Evolutionary conservation across 2,888 invertebrate genomes (phyloP), one percentile per base, ranked within the genome.

Genomic region (Drosophila eohydei): DNA sequence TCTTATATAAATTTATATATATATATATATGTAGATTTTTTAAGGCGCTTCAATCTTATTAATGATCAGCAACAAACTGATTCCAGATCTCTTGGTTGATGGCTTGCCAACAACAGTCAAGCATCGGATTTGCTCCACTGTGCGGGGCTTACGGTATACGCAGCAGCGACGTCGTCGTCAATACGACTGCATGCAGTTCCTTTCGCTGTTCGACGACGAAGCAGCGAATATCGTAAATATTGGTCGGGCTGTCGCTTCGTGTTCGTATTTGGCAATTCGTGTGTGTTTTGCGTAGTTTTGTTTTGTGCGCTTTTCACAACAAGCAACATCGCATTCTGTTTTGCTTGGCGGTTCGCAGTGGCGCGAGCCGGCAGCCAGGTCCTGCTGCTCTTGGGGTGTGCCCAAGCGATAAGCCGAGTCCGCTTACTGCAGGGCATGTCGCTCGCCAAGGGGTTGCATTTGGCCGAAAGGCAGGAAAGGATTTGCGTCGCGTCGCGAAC

Each of bases 291-390:
- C 80, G 80, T 71, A 50, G 67, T 78, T 83, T 78, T 74, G 86
- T 74, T 86, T 86, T 86, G 81, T 78, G 71, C 70, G 28, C 71
- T 52, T 69, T 83, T 83, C 83, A 85, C 88, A 88, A 83, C 88
- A 88, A 78, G 65, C 65, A 83, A 82, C 80, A 75, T 77, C 74
- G 77, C 69, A 85, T 83, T 83, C 86, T 83, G 83, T 83, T 83
- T 83, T 83, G 83, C 69, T 88, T 68, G 50, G 36, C 43, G 68
- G 44, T 83, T 88, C 83, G 54, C 30, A 11, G 40, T 52, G 76
- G 59, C 69, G 46, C 44, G 12, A 26, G 38, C 63, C 36, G 64
- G 11, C 75, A 72, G 32, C 63, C 72, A 61, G 55, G 51, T 16
- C 54, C 54, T 14, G 26, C 7, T 48, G 46, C 11, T 16, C 26